A percentile compares a stretch with the other conserved stretches of the same genome.
Evolutionary conservation across 2,797 vertebrate species (phyloP).

Genomic region (Mionectes olivaceus): DNA sequence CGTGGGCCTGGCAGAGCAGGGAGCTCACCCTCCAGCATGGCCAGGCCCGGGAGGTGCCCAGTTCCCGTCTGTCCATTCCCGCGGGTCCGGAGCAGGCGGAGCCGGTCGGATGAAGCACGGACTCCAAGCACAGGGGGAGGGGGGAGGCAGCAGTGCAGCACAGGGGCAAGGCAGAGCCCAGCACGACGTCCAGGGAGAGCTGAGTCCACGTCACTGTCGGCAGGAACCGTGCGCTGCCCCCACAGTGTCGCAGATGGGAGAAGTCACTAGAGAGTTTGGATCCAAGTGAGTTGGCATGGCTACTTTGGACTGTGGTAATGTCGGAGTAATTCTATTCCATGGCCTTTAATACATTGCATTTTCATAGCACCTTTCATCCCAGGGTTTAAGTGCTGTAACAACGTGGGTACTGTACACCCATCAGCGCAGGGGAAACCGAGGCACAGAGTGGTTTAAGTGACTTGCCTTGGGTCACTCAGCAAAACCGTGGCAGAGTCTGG

Average conservation of each 20-base stretch:
- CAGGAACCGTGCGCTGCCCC: background rate
- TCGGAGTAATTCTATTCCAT: conserved; percentile 14
- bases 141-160: background rate
- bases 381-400: conserved; percentile 35
- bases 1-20: fast-evolving
- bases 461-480: background rate
- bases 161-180: background rate
- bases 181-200: background rate
- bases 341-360: conserved; percentile 49
- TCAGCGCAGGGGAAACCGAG: conserved; percentile 16
- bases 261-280: background rate
- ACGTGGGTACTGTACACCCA: conserved; percentile 9
- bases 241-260: background rate
- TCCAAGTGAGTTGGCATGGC: background rate
- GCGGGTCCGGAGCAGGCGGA: fast-evolving
- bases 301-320: background rate
- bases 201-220: background rate
- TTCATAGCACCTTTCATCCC: conserved; percentile 71
- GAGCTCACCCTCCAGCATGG: fast-evolving
- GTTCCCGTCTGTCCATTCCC: background rate
- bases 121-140: background rate
- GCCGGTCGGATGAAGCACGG: background rate
- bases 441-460: conserved; percentile 53
- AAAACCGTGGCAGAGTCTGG: conserved; percentile 2
- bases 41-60: background rate